Percentiles rank a stretch among this genome's conserved stretches.
These are phyloP conservation scores for Drosophila busckii DNA, from an alignment of 1,140 invertebrate species.

Conservation along the genomic window DNA sequence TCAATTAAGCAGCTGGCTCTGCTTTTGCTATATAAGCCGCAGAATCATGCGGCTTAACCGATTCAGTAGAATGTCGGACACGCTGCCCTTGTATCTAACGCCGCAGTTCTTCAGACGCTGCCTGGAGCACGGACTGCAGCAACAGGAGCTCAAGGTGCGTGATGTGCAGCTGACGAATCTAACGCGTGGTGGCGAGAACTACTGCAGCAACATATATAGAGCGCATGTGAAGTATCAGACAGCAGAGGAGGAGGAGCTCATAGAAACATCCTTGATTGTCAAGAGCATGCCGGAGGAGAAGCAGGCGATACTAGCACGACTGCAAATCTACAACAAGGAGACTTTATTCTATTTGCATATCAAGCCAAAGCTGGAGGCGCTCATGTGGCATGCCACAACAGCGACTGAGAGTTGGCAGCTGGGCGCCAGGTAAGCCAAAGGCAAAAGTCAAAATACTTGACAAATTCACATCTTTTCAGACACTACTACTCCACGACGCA, in stretches of 20 bases:
- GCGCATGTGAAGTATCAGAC: constrained; percentile 47
- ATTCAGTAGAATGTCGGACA: constrained; percentile 44
- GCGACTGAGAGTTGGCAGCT: constrained; percentile 25
- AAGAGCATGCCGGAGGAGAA: constrained; percentile 72
- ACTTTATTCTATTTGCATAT: constrained; percentile 65
- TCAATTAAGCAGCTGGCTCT: constrained; percentile 38
- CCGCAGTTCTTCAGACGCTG: constrained; percentile 49
- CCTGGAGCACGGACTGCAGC: constrained; percentile 60
- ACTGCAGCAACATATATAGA: constrained; percentile 74
- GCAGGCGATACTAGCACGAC: constrained; percentile 53
- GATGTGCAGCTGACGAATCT: constrained; percentile 51
- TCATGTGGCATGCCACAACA: constrained; percentile 45
- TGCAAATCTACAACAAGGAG: constrained; percentile 71
- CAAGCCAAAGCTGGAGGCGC: constrained; percentile 61
- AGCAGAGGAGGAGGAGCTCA: constrained; percentile 9
- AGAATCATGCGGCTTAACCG: not conserved
- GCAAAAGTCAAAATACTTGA: not conserved
- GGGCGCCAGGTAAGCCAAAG: constrained; percentile 47
- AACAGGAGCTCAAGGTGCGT: constrained; percentile 49
- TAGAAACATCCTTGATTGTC: constrained; percentile 54
- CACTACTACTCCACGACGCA: constrained; percentile 79
- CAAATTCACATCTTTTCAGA: constrained; percentile 12
- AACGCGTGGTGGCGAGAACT: constrained; percentile 69
- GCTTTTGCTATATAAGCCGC: constrained; percentile 45
- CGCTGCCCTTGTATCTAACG: constrained; percentile 52